Evolutionary conservation across 2,113 vertebrate species (phyloP).

Genomic region (Baryphthengus martii): DNA sequence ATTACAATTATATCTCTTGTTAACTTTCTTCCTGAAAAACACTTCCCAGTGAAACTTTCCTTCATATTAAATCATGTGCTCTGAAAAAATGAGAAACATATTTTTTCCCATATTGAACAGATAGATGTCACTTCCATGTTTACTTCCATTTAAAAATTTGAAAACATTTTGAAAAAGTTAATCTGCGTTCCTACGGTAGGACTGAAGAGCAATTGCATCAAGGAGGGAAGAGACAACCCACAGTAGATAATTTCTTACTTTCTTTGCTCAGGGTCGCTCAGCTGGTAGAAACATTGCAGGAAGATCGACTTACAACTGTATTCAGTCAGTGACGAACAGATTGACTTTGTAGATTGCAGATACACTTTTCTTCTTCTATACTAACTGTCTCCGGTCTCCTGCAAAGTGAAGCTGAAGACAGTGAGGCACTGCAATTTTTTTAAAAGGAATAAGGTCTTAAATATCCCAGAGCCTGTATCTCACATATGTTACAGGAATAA

Average conservation of each 20-base stretch:
- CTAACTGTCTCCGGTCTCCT: not conserved
- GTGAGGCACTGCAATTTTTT: not conserved
- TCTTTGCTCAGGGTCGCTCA: not conserved
- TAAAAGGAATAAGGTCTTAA: not conserved
- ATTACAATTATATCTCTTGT: not conserved
- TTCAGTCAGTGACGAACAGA: not conserved
- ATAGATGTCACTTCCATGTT: not conserved
- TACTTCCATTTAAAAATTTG: not conserved
- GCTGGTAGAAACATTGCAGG: not conserved
- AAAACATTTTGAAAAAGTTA: not conserved
- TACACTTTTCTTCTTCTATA: not conserved
- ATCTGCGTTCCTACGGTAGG: not conserved
- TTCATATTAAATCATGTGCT: not conserved
- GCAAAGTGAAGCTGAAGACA: not conserved
- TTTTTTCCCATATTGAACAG: not conserved
- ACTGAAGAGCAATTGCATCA: not conserved
- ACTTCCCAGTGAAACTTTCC: not conserved
- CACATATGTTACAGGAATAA: not conserved
- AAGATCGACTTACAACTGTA: not conserved
- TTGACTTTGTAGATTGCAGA: not conserved
- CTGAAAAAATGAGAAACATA: not conserved
- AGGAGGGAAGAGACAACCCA: not conserved
- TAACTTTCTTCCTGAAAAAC: not conserved
- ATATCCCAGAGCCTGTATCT: not conserved
- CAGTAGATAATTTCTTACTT: not conserved